These are phyloP conservation scores for Psittacula echo DNA, from an alignment of 2,797 vertebrate species.

Conservation along the genomic window DNA sequence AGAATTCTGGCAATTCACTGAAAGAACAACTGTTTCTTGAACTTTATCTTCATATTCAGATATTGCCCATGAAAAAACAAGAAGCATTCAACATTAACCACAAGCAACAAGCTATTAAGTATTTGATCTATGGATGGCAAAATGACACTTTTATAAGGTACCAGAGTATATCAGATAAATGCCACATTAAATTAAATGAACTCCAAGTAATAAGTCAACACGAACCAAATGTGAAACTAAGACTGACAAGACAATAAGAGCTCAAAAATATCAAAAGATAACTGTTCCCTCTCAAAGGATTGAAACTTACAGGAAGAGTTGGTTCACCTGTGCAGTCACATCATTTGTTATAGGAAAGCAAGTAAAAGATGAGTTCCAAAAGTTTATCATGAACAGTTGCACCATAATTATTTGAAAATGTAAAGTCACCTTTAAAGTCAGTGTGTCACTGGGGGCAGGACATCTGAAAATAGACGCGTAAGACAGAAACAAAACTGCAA, in stretches of 20 bases:
- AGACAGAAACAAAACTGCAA: background rate
- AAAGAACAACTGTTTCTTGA: slow-evolving; percentile 1
- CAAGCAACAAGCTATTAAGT: background rate
- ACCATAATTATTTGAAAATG: background rate
- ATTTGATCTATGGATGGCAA: background rate
- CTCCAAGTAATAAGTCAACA: background rate
- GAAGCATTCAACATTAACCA: background rate
- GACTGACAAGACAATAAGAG: background rate
- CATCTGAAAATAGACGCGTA: background rate
- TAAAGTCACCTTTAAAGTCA: background rate
- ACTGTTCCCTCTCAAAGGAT: background rate
- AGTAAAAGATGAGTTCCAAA: background rate
- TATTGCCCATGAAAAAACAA: background rate
- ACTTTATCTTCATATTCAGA: background rate
- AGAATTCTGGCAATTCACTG: background rate
- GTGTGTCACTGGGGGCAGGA: background rate
- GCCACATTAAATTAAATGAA: background rate
- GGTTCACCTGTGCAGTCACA: background rate
- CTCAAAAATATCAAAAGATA: background rate
- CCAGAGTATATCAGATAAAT: background rate
- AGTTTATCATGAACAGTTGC: background rate
- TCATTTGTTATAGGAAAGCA: background rate
- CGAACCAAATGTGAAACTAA: background rate
- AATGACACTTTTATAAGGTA: background rate
- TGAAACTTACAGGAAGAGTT: background rate